Conservation (phyloP, 1,140 invertebrate genomes). For the Orius insidiosus region DNA sequence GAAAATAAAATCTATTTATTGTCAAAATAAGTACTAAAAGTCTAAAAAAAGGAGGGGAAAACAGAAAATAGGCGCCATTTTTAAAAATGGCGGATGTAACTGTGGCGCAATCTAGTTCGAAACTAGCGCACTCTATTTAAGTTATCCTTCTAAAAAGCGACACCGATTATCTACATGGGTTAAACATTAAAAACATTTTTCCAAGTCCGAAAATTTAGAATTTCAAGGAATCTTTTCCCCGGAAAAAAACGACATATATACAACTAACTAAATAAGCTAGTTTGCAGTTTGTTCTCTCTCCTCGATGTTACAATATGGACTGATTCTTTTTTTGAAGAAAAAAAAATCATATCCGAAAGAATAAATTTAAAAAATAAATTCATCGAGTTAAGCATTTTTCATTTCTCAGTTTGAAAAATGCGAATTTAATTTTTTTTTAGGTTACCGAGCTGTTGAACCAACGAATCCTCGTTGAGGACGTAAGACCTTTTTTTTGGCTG, state of each 20-base stretch:
- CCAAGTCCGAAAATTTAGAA: no score
- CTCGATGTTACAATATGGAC: conserved; percentile 7
- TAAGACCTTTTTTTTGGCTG: conserved; percentile 18
- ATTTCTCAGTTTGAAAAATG: not conserved
- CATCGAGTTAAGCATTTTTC: not conserved
- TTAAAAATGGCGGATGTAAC: no score
- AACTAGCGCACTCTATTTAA: no score
- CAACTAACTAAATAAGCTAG: conserved; percentile 9
- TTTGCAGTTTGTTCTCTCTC: conserved; percentile 11
- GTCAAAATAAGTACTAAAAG: no score
- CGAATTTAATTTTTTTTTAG: conserved; percentile 15
- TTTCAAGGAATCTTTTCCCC: no score
- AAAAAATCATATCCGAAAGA: conserved; percentile 1
- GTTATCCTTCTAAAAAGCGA: no score
- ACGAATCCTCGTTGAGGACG: conserved; percentile 17
- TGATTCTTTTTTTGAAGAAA: not conserved
- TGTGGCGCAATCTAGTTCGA: no score
- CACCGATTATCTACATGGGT: no score
- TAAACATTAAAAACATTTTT: no score
- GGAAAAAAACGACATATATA: not conserved
- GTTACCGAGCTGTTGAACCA: conserved; percentile 17
- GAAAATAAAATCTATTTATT: no score
- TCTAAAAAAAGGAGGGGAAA: no score
- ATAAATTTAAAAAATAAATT: not conserved
- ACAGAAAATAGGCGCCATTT: no score